Conservation (phyloP, 2,888 invertebrate genomes). For the Philhelius pedissequus region DNA sequence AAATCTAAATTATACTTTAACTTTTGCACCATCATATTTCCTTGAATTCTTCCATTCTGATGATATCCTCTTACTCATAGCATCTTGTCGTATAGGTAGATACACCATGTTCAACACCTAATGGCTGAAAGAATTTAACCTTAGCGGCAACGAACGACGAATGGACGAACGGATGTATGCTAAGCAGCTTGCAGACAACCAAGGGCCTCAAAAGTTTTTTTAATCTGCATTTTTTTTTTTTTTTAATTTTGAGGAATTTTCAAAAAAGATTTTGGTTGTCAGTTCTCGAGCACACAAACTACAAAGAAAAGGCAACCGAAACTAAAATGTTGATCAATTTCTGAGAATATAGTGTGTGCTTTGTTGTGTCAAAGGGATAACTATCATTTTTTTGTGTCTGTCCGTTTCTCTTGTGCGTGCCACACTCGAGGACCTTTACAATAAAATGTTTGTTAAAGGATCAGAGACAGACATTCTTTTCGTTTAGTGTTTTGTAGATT, state of each 20-base stretch:
- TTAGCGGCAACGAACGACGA: not conserved
- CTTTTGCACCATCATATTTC: slow-evolving; percentile 17
- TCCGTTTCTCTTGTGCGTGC: not conserved
- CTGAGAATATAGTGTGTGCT: slow-evolving; percentile 47
- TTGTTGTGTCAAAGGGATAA: slow-evolving; percentile 18
- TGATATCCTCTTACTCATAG: not conserved
- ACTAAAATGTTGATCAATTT: slow-evolving; percentile 33
- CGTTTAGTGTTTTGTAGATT: slow-evolving; percentile 15
- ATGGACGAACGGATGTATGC: not conserved
- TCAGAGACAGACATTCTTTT: slow-evolving; percentile 4
- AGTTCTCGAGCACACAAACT: not conserved
- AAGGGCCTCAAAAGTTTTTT: not conserved
- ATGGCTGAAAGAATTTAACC: slow-evolving; percentile 37
- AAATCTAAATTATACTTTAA: slow-evolving; percentile 40
- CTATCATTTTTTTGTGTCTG: slow-evolving; percentile 12
- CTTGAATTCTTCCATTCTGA: not conserved
- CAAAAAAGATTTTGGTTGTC: slow-evolving; percentile 15
- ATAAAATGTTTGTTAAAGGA: slow-evolving; percentile 12
- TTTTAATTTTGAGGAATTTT: not conserved
- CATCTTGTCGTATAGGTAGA: slow-evolving; percentile 23
- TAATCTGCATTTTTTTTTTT: not conserved
- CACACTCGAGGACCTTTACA: not conserved
- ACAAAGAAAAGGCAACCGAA: not conserved
- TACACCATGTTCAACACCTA: slow-evolving; percentile 55
- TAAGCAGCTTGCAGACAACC: slow-evolving; percentile 12